Conservation (phyloP, 2,113 vertebrate species). For the Acinonyx jubatus region DNA sequence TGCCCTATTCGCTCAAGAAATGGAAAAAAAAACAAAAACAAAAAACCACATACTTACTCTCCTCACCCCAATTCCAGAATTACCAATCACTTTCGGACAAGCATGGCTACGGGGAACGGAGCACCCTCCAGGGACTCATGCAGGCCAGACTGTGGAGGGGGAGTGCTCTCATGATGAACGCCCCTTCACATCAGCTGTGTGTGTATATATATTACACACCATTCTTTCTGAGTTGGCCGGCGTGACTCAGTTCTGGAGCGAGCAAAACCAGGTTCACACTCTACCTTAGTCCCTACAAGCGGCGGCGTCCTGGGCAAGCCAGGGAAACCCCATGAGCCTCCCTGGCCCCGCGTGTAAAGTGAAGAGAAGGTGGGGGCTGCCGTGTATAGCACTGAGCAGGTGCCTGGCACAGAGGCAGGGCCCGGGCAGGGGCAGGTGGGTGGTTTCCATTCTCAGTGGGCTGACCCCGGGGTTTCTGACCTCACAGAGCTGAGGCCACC, state of each 20-base stretch:
- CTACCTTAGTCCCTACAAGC: background rate
- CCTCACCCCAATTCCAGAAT: background rate
- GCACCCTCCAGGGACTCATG: background rate
- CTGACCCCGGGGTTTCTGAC: background rate
- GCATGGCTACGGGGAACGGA: background rate
- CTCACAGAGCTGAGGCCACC: background rate
- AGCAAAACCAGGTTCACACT: background rate
- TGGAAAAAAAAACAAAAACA: background rate
- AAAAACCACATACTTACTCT: background rate
- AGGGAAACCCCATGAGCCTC: background rate
- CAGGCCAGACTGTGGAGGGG: accelerated
- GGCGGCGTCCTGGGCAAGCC: background rate
- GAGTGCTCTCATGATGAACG: accelerated
- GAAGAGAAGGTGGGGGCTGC: background rate
- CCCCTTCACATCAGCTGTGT: background rate
- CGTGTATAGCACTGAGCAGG: background rate
- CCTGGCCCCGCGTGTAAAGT: background rate
- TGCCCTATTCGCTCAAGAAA: background rate
- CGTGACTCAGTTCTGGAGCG: background rate
- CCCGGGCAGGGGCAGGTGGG: background rate
- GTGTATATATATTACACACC: too few relatives aligned
- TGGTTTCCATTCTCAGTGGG: background rate
- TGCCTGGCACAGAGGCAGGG: background rate
- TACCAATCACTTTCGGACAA: background rate
- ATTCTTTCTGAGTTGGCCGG: background rate